phyloP scores from a whole-genome alignment of 2,888 invertebrate genomes.

The Clusia tigrina region DNA sequence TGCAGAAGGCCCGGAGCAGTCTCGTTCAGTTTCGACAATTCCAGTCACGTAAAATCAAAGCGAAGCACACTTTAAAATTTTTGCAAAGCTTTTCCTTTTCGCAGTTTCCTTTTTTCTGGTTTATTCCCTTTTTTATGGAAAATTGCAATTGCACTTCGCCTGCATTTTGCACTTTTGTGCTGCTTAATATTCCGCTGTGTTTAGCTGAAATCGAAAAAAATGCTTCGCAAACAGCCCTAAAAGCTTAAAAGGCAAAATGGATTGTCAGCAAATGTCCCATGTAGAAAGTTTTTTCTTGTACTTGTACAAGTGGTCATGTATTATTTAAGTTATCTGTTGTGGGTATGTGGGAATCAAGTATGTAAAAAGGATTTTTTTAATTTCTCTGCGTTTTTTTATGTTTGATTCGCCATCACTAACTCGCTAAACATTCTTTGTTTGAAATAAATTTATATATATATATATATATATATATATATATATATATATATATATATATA shows the following conservation, averaged over 20 bases:
- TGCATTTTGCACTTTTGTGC: conserved; percentile 20
- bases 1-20: background rate
- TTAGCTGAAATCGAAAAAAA: conserved; percentile 14
- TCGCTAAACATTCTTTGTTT: no score
- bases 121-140: background rate
- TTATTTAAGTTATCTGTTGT: no score
- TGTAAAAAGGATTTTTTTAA: no score
- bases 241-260: conserved; percentile 29
- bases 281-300: conserved; percentile 8
- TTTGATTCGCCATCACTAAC: no score
- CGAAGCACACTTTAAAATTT: conserved; percentile 25
- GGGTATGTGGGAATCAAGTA: no score
- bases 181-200: conserved; percentile 23
- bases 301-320: no score
- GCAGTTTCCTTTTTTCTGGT: background rate
- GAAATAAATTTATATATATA: no score
- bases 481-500: no score
- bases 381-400: no score
- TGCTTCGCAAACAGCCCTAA: conserved; percentile 14
- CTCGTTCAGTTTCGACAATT: conserved; percentile 24
- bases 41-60: conserved; percentile 49
- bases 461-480: no score
- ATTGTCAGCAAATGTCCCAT: conserved; percentile 27
- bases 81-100: background rate
- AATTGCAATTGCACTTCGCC: conserved; percentile 3